Evolutionary conservation across 2,113 vertebrate genomes (phyloP).

Genomic region (Corythoichthys intestinalis): DNA sequence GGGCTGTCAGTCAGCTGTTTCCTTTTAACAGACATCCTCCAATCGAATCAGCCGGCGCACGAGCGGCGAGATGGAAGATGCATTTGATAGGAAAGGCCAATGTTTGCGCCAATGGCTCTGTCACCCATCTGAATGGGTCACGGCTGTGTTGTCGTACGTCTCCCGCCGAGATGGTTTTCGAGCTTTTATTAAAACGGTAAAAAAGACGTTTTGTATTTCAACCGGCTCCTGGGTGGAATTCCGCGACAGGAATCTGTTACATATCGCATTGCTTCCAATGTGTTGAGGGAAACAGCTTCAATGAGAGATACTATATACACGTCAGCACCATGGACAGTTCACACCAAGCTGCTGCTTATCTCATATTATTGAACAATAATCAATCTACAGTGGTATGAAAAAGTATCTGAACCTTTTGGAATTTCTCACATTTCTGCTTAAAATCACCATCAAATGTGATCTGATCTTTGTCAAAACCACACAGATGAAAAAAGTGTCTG

Average conservation of each 20-base stretch:
- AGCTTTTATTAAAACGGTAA: constrained; percentile 50
- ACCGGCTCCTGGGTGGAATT: constrained; percentile 10
- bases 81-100: constrained; percentile 26
- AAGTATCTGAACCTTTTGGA: too few relatives aligned
- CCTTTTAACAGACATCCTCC: constrained; percentile 26
- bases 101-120: constrained; percentile 31
- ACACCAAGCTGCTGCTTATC: constrained; percentile 27
- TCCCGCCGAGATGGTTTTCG: constrained; percentile 36
- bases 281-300: constrained; percentile 30
- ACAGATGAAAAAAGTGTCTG: too few relatives aligned
- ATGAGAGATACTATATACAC: background rate
- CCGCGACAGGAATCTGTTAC: background rate
- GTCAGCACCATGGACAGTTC: constrained; percentile 53
- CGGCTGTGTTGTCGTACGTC: constrained; percentile 40
- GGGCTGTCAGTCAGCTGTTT: constrained; percentile 34
- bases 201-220: constrained; percentile 58
- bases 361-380: background rate
- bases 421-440: too few relatives aligned
- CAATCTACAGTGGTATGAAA: background rate
- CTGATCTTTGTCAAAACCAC: too few relatives aligned
- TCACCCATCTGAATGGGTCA: constrained; percentile 48
- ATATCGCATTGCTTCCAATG: constrained; percentile 33
- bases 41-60: constrained; percentile 15
- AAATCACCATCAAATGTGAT: too few relatives aligned
- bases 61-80: constrained; percentile 10